phyloP scores from a whole-genome alignment of 2,113 vertebrate species.

The Chaetodon auriga region DNA sequence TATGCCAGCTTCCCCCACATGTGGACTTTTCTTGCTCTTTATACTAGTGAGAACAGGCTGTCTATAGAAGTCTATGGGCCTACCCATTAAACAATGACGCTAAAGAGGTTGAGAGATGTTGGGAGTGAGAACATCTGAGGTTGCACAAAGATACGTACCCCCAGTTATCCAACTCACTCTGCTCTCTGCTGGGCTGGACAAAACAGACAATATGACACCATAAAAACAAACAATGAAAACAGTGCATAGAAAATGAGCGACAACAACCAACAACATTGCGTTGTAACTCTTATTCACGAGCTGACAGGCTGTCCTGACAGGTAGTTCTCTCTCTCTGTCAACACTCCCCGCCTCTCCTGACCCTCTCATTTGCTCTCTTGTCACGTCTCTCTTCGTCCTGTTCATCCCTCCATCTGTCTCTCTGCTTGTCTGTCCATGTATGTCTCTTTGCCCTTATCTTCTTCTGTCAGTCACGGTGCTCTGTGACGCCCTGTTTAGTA shows the following conservation, averaged over 20 bases:
- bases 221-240: not conserved
- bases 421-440: not conserved
- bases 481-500: slow-evolving; percentile 49
- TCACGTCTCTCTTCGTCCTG: slow-evolving; percentile 1
- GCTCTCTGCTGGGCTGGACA: too few relatives aligned
- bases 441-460: slow-evolving; percentile 42
- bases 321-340: not conserved
- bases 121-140: too few relatives aligned
- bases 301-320: not conserved
- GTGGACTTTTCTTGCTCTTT: too few relatives aligned
- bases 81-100: too few relatives aligned
- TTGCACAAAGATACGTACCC: too few relatives aligned
- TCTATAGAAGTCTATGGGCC: too few relatives aligned
- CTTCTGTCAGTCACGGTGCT: slow-evolving; percentile 41
- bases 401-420: slow-evolving; percentile 17
- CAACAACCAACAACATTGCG: not conserved
- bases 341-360: not conserved
- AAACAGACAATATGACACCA: not conserved
- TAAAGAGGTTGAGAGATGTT: too few relatives aligned
- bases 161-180: too few relatives aligned
- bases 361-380: slow-evolving; percentile 23
- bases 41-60: too few relatives aligned
- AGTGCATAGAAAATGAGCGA: not conserved
- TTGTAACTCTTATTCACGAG: not conserved
- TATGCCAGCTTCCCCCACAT: too few relatives aligned